A percentile compares a stretch with the other conserved stretches of the same genome.
Conservation (phyloP, 37 sponge, comb jelly and placozoan genomes). For the Agelas oroides region DNA sequence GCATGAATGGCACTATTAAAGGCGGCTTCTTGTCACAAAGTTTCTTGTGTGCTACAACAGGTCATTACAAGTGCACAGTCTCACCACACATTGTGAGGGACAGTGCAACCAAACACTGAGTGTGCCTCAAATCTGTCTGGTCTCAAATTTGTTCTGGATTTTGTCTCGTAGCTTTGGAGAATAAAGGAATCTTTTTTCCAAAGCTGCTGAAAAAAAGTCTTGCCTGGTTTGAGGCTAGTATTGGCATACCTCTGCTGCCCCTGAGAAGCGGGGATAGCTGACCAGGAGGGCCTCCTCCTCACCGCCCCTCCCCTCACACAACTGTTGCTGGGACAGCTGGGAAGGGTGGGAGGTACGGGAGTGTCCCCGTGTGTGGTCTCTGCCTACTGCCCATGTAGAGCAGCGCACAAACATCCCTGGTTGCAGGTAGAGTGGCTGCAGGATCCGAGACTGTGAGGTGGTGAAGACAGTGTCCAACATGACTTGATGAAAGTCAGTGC, state of each 20-base stretch:
- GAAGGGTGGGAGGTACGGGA: conserved; percentile 20
- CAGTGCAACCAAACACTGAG: no score
- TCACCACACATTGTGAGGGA: no score
- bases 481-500: conserved; percentile 3
- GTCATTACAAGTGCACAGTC: no score
- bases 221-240: no score
- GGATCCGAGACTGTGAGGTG: not conserved
- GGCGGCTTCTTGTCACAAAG: no score
- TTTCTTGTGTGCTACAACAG: no score
- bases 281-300: not conserved
- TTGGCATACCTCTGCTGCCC: not conserved
- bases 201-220: no score
- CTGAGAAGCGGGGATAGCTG: conserved; percentile 7
- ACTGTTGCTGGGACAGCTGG: not conserved
- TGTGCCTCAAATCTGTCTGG: no score
- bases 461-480: conserved; percentile 27
- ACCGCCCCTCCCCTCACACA: not conserved
- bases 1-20: no score
- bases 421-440: conserved; percentile 49
- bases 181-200: no score
- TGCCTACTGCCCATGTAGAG: conserved; percentile 33
- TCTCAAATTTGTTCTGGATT: no score
- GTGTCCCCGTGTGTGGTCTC: conserved; percentile 16
- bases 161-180: no score
- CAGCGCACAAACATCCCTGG: conserved; percentile 50